These are phyloP conservation scores for Scleropages formosus DNA, from an alignment of 2,797 vertebrate species.

Conservation along the genomic window DNA sequence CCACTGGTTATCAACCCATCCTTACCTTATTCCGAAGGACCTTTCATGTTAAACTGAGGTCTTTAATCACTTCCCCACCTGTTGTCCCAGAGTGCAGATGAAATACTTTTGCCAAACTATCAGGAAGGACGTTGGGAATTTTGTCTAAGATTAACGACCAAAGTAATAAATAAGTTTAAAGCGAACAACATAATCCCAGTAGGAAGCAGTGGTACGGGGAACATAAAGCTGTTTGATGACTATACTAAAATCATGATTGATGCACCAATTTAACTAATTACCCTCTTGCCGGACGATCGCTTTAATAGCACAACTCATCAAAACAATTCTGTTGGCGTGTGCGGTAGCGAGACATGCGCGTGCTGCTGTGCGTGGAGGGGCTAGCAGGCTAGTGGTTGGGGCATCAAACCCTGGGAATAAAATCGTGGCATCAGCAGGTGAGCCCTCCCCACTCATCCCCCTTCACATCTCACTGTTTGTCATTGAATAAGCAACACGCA, in stretches of 20 bases:
- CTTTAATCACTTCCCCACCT: too few relatives aligned
- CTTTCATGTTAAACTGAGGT: too few relatives aligned
- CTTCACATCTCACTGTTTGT: neutral
- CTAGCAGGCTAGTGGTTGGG: too few relatives aligned
- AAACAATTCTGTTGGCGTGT: constrained; percentile 68
- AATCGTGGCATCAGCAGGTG: constrained; percentile 39
- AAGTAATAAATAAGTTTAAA: too few relatives aligned
- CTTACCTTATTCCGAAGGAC: too few relatives aligned
- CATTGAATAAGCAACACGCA: too few relatives aligned
- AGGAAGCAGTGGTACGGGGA: constrained; percentile 35
- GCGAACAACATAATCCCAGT: constrained; percentile 49
- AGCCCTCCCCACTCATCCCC: constrained; percentile 7
- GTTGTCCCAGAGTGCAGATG: too few relatives aligned
- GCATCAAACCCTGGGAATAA: neutral
- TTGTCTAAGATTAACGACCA: too few relatives aligned
- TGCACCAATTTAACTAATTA: constrained; percentile 75
- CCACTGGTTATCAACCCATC: too few relatives aligned
- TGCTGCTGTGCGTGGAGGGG: neutral
- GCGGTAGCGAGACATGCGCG: constrained; percentile 28
- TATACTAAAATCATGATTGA: constrained; percentile 61
- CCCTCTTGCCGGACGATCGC: constrained; percentile 66
- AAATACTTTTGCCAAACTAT: too few relatives aligned
- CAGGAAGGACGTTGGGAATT: too few relatives aligned
- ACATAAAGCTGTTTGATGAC: constrained; percentile 5
- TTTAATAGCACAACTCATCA: constrained; percentile 76